Conservation (phyloP, 2,113 vertebrate species). For the Nothoprocta pentlandii region DNA sequence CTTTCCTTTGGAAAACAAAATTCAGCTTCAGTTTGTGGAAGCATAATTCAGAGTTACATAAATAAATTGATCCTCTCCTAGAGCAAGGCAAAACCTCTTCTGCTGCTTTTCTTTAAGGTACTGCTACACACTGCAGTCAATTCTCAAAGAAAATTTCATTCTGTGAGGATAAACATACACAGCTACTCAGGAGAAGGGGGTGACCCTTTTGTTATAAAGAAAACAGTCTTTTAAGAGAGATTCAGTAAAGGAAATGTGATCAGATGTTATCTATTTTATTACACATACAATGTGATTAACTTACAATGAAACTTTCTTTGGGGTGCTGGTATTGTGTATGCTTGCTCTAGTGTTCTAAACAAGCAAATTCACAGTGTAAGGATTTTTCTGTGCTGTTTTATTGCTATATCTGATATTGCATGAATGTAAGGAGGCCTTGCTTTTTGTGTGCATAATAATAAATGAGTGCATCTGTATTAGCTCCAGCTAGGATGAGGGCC, state of each 20-base stretch:
- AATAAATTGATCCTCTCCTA: conserved; percentile 38
- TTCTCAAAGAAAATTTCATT: conserved; percentile 21
- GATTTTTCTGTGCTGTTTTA: too few relatives aligned
- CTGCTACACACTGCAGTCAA: not conserved
- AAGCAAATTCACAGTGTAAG: too few relatives aligned
- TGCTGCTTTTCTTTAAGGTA: conserved; percentile 16
- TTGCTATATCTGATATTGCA: not conserved
- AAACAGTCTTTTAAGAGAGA: conserved; percentile 8
- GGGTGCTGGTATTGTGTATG: not conserved
- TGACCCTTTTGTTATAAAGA: conserved; percentile 25
- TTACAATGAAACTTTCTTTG: not conserved
- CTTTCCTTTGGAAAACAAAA: conserved; percentile 34
- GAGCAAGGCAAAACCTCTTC: conserved; percentile 27
- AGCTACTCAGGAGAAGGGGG: conserved; percentile 9
- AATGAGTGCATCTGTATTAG: not conserved
- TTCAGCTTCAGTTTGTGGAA: conserved; percentile 37
- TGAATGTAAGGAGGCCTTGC: not conserved
- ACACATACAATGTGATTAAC: not conserved
- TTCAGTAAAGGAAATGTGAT: conserved; percentile 25
- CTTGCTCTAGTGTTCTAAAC: not conserved
- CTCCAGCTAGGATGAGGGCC: not conserved
- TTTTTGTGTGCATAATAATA: not conserved
- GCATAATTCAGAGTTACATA: conserved; percentile 42
- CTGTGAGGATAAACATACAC: conserved; percentile 37
- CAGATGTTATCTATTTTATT: conserved; percentile 45